Conservation (phyloP, 2,797 vertebrate genomes). For the Erethizon dorsatum region DNA sequence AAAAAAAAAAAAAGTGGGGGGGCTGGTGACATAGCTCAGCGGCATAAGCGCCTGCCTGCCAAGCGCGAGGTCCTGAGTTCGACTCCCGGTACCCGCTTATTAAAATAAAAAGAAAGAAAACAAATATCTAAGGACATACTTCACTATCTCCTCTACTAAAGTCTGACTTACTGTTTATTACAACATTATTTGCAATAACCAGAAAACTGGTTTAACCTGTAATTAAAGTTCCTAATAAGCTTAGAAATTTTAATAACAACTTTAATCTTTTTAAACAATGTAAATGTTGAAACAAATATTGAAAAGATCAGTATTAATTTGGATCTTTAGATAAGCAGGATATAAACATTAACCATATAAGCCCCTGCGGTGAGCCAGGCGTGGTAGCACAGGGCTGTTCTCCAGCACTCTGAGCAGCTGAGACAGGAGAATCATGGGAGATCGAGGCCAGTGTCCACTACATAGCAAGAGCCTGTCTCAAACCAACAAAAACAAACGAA, state of each 20-base stretch:
- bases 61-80: no score
- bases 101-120: neutral
- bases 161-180: neutral
- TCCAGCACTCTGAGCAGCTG: neutral
- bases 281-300: neutral
- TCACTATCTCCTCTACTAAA: neutral
- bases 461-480: neutral
- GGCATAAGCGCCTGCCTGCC: no score
- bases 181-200: neutral
- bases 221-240: neutral
- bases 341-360: neutral
- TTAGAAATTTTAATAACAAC: neutral
- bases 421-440: neutral
- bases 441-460: neutral
- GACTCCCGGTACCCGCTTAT: no score
- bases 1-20: no score
- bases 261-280: neutral
- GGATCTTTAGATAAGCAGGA: neutral
- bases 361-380: neutral
- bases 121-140: neutral
- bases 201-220: neutral
- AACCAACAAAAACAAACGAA: neutral
- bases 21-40: no score
- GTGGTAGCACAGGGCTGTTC: neutral
- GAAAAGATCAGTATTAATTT: neutral